These are phyloP conservation scores for Sebastes cheni DNA, from an alignment of 2,797 vertebrate genomes.

Conservation along the genomic window DNA sequence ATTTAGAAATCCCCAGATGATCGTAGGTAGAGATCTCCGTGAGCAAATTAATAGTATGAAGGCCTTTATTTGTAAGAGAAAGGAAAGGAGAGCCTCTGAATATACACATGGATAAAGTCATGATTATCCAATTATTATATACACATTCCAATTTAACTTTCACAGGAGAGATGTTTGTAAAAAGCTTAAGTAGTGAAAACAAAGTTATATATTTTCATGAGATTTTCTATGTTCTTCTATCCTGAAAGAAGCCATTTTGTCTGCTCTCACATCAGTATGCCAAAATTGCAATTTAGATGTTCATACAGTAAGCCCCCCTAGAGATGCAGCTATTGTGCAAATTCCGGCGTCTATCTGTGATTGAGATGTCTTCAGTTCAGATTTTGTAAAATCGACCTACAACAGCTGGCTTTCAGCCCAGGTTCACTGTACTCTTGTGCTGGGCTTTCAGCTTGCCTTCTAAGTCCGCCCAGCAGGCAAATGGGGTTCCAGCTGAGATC, in stretches of 20 bases:
- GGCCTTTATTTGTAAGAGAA: not conserved
- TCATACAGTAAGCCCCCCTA: not conserved
- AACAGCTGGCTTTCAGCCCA: conserved; percentile 28
- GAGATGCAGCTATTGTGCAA: not conserved
- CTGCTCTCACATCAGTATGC: not conserved
- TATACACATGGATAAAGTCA: not conserved
- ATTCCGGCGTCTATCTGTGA: not conserved
- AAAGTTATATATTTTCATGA: not conserved
- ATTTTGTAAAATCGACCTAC: conserved; percentile 13
- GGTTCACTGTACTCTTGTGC: conserved; percentile 46
- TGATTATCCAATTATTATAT: not conserved
- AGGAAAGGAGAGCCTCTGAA: not conserved
- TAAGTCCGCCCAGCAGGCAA: conserved; percentile 46
- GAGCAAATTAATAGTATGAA: not conserved
- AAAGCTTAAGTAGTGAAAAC: not conserved
- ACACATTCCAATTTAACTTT: not conserved
- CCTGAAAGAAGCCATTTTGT: not conserved
- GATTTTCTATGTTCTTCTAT: not conserved
- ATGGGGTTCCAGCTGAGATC: conserved; percentile 55
- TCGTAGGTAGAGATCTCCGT: not conserved
- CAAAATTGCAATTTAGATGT: not conserved
- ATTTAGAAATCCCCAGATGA: not conserved
- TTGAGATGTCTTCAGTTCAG: not conserved
- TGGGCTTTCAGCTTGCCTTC: conserved; percentile 28
- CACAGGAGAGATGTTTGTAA: not conserved